Evolutionary conservation across 1,140 invertebrate species (phyloP).

Genomic region (Chironomus striatipennis): DNA sequence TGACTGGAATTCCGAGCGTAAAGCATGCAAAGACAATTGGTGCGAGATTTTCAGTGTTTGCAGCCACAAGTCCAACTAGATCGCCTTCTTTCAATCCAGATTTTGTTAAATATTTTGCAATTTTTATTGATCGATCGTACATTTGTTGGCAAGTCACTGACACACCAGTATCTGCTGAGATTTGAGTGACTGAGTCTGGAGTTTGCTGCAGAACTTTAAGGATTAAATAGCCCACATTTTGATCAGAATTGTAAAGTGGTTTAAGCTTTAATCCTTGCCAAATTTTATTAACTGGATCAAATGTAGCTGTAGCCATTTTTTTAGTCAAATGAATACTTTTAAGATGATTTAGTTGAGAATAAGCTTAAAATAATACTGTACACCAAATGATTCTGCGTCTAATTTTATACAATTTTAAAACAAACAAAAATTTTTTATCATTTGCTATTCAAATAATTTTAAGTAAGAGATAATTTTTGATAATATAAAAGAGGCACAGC

Average conservation of each 20-base stretch:
- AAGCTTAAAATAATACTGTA: too few relatives aligned
- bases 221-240: conserved; percentile 37
- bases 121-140: neutral
- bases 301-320: too few relatives aligned
- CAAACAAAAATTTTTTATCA: too few relatives aligned
- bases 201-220: conserved; percentile 38
- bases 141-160: conserved; percentile 11
- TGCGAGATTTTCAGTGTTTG: conserved; percentile 17
- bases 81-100: neutral
- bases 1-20: conserved; percentile 37
- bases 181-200: conserved; percentile 36
- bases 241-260: conserved; percentile 27
- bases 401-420: too few relatives aligned
- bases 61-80: neutral
- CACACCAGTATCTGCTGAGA: conserved; percentile 24
- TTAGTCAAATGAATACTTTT: too few relatives aligned
- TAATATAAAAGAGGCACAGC: too few relatives aligned
- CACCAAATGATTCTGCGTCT: too few relatives aligned
- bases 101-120: conserved; percentile 10
- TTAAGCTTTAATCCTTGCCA: neutral
- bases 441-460: too few relatives aligned
- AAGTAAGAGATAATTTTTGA: too few relatives aligned
- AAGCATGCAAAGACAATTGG: conserved; percentile 31
- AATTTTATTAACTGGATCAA: neutral
- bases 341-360: too few relatives aligned